These are phyloP conservation scores for Solenopsis fugax DNA, from an alignment of 1,140 invertebrate genomes.

Conservation along the genomic window DNA sequence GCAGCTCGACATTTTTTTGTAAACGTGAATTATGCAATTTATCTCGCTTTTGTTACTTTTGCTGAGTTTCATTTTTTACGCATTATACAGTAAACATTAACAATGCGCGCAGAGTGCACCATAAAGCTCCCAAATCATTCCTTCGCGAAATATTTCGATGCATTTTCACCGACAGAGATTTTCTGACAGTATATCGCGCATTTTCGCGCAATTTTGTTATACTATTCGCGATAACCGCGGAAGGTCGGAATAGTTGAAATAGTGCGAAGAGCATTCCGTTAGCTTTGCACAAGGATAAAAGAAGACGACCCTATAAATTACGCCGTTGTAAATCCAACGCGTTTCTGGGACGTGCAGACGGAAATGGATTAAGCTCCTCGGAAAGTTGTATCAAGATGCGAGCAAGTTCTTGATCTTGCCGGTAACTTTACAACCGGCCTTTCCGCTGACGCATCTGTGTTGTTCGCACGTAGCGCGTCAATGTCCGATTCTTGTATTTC, in stretches of 20 bases:
- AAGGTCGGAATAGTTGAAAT: constrained; percentile 46
- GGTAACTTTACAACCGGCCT: constrained; percentile 69
- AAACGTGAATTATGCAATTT: constrained; percentile 1
- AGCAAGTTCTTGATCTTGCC: constrained; percentile 71
- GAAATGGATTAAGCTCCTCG: constrained; percentile 74
- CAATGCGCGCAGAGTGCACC: neutral
- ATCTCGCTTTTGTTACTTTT: neutral
- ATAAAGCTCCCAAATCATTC: constrained; percentile 34
- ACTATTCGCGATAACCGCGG: constrained; percentile 33
- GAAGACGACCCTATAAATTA: constrained; percentile 70
- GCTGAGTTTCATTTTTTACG: neutral
- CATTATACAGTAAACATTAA: neutral
- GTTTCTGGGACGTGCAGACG: constrained; percentile 54
- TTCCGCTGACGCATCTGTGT: constrained; percentile 67
- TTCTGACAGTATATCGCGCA: constrained; percentile 26
- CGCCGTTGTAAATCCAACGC: constrained; percentile 68
- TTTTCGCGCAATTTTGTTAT: constrained; percentile 53
- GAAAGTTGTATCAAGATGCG: constrained; percentile 73
- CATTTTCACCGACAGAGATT: constrained; percentile 37
- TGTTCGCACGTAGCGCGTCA: constrained; percentile 68
- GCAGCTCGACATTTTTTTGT: neutral
- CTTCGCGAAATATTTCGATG: constrained; percentile 42
- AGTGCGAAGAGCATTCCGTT: constrained; percentile 12
- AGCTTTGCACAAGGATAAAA: constrained; percentile 59
- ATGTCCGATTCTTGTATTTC: constrained; percentile 32